phyloP scores from a whole-genome alignment of 1,140 invertebrate genomes.

The Cydia amplana region DNA sequence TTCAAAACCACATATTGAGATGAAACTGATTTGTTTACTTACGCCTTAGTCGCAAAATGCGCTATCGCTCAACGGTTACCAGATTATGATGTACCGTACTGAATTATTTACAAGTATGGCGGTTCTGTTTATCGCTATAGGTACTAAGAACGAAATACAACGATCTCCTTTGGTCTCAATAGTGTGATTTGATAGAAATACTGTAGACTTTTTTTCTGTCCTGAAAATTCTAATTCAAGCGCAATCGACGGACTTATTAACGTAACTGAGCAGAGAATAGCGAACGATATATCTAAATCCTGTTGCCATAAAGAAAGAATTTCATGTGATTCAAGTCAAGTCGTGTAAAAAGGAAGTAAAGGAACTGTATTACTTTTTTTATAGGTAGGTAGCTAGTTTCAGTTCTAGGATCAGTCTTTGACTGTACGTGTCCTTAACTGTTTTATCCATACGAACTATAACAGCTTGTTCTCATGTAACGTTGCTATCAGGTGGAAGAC shows the following conservation, averaged over 20 bases:
- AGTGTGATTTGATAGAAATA: no score
- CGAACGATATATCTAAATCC: no score
- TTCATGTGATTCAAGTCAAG: no score
- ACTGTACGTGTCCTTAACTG: not conserved
- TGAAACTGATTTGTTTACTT: not conserved
- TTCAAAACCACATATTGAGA: not conserved
- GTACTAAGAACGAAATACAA: not conserved
- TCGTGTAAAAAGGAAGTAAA: no score
- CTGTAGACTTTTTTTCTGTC: no score
- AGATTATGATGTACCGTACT: not conserved
- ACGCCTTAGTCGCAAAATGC: not conserved
- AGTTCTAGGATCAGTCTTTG: not conserved
- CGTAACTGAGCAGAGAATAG: no score
- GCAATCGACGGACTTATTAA: no score
- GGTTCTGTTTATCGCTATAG: not conserved
- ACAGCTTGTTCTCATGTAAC: not conserved
- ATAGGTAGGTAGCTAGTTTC: no score
- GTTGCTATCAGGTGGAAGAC: constrained; percentile 67
- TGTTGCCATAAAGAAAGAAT: no score
- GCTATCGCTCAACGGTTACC: not conserved
- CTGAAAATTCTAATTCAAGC: no score
- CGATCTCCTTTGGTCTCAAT: not conserved
- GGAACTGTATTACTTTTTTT: no score
- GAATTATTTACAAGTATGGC: not conserved
- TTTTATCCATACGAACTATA: not conserved